A percentile compares a stretch with the other conserved stretches of the same genome.
Conservation (phyloP, 2,888 invertebrate species). For the Agelastica alni region DNA sequence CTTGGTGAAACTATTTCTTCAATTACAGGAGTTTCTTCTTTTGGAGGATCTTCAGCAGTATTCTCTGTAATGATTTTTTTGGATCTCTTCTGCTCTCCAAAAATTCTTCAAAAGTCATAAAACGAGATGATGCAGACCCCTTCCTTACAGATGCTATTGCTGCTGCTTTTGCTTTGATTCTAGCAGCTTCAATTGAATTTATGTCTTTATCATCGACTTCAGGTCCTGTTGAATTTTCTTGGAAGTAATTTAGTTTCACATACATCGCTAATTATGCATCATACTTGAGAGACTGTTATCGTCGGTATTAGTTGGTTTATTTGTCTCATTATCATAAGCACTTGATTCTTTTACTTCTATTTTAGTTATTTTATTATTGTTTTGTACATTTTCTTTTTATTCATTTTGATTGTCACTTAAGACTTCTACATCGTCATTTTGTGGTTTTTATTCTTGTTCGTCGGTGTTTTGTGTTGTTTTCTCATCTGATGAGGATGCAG, state of each 20-base stretch:
- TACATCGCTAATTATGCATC: not conserved
- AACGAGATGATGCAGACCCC: constrained; percentile 11
- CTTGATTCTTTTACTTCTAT: no score
- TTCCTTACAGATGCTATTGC: constrained; percentile 19
- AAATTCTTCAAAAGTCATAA: constrained; percentile 31
- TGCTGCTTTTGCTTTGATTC: constrained; percentile 8
- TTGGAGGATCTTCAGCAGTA: not conserved
- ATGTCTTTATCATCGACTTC: not conserved
- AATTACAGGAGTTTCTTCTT: not conserved
- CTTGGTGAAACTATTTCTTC: not conserved
- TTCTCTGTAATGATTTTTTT: constrained; percentile 16
- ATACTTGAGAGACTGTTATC: not conserved
- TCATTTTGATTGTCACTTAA: not conserved
- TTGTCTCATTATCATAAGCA: no score
- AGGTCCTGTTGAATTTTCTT: not conserved
- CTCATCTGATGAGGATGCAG: constrained; percentile 20
- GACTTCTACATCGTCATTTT: not conserved
- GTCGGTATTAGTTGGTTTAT: not conserved
- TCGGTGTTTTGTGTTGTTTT: not conserved
- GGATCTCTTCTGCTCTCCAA: constrained; percentile 13
- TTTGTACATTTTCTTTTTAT: not conserved
- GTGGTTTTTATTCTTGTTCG: constrained; percentile 5
- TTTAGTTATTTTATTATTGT: not conserved
- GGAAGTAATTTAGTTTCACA: not conserved
- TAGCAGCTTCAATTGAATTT: not conserved